Evolutionary conservation across 2,113 vertebrate species (phyloP).

Genomic region (Hypanus sabinus): DNA sequence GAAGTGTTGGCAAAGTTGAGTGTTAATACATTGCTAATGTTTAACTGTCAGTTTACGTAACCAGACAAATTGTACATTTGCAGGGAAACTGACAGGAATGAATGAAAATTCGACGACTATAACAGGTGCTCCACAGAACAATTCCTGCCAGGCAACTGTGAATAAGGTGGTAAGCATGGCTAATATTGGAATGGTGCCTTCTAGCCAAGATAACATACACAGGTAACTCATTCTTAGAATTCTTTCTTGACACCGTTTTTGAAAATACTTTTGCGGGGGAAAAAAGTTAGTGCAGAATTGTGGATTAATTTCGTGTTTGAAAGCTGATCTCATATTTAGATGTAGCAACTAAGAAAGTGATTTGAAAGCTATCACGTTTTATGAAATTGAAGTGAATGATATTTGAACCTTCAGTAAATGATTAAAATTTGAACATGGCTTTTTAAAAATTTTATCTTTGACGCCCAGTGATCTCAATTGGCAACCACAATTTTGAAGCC

Average conservation of each 20-base stretch:
- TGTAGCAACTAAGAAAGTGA: neutral
- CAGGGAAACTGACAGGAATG: constrained; percentile 86
- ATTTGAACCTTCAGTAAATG: neutral
- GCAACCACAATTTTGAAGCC: neutral
- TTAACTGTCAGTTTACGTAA: neutral
- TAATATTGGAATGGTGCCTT: constrained; percentile 76
- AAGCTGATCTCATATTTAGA: neutral
- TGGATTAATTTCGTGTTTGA: neutral
- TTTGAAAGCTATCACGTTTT: neutral
- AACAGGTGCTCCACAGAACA: constrained; percentile 63
- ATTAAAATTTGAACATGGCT: neutral
- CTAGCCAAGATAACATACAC: constrained; percentile 65
- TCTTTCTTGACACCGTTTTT: constrained; percentile 23
- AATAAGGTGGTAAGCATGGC: constrained; percentile 73
- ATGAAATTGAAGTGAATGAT: neutral
- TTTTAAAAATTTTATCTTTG: neutral
- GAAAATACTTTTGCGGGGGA: neutral
- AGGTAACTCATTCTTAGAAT: constrained; percentile 63
- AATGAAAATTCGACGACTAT: constrained; percentile 77
- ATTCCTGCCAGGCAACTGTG: constrained; percentile 59
- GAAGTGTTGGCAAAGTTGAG: no score
- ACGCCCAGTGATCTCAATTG: neutral
- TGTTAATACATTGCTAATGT: constrained; percentile 1
- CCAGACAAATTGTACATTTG: constrained; percentile 39
- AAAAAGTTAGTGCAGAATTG: neutral